A percentile compares a stretch with the other conserved stretches of the same genome.
Evolutionary conservation across 2,797 vertebrate genomes (phyloP).

Genomic region (Sylvia borin): DNA sequence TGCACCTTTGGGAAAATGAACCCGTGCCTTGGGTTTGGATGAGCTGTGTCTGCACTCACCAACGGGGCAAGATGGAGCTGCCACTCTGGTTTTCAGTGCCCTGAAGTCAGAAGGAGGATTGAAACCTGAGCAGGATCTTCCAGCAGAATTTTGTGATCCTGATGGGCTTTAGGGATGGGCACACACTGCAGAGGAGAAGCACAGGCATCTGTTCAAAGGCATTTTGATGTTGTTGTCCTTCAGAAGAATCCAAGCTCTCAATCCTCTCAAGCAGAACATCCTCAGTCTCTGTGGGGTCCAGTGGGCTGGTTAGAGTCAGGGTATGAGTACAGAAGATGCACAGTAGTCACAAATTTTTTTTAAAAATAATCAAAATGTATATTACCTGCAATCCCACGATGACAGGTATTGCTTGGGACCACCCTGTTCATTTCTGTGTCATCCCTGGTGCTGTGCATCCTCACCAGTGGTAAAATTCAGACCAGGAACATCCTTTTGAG

Average conservation of each 20-base stretch:
- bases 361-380: background rate
- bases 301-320: background rate
- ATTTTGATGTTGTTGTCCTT: background rate
- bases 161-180: background rate
- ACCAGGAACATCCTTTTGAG: background rate
- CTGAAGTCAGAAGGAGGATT: background rate
- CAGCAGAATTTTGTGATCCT: background rate
- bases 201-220: background rate
- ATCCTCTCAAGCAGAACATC: background rate
- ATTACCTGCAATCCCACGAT: background rate
- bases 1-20: background rate
- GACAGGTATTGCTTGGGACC: background rate
- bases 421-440: background rate
- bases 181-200: background rate
- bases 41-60: background rate
- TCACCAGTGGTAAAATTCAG: background rate
- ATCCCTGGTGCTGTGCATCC: background rate
- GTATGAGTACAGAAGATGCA: background rate
- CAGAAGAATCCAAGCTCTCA: background rate
- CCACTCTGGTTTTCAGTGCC: background rate
- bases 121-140: background rate
- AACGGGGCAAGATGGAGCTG: background rate
- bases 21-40: background rate
- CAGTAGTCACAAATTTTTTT: background rate
- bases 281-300: background rate